phyloP scores from a whole-genome alignment of 2,797 vertebrate species.

The Tokudaia tokunoshimensis region DNA sequence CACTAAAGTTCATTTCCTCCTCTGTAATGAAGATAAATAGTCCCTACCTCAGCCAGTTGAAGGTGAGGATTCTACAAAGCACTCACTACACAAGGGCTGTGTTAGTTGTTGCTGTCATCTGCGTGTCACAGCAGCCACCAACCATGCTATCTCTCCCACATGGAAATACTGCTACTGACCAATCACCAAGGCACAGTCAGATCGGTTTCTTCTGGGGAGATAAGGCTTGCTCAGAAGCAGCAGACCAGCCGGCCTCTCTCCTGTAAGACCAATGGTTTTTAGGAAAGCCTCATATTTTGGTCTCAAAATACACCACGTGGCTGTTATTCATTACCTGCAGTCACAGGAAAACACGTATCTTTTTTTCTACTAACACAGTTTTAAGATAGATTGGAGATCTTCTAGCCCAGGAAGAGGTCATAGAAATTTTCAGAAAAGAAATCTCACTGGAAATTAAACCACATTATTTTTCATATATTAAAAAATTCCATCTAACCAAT shows the following conservation, averaged over 20 bases:
- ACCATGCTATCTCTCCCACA: neutral
- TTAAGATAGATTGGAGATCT: conserved; percentile 34
- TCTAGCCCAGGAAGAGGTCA: conserved; percentile 23
- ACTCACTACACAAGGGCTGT: neutral
- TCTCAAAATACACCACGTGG: conserved; percentile 48
- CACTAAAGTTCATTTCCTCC: conserved; percentile 30
- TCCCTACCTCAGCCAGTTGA: neutral
- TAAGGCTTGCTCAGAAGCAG: conserved; percentile 44
- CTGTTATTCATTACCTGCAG: conserved; percentile 38
- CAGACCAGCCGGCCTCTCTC: neutral
- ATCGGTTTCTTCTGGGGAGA: neutral
- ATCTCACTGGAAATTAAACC: conserved; percentile 58
- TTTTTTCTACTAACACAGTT: conserved; percentile 46
- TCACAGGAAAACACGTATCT: conserved; percentile 49
- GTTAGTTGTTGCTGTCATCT: neutral
- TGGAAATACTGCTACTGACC: neutral
- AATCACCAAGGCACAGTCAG: neutral
- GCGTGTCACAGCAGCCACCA: neutral
- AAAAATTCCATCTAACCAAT: conserved; percentile 56
- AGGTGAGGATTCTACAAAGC: conserved; percentile 17
- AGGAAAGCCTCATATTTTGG: conserved; percentile 47
- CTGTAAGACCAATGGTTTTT: conserved; percentile 17
- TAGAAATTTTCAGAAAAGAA: conserved; percentile 64
- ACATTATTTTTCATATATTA: conserved; percentile 34
- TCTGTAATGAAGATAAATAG: conserved; percentile 25